Percentiles rank a stretch among this genome's conserved stretches.
Conservation (phyloP, 2,888 invertebrate species). For the Lepidocyrtoides sp. region DNA sequence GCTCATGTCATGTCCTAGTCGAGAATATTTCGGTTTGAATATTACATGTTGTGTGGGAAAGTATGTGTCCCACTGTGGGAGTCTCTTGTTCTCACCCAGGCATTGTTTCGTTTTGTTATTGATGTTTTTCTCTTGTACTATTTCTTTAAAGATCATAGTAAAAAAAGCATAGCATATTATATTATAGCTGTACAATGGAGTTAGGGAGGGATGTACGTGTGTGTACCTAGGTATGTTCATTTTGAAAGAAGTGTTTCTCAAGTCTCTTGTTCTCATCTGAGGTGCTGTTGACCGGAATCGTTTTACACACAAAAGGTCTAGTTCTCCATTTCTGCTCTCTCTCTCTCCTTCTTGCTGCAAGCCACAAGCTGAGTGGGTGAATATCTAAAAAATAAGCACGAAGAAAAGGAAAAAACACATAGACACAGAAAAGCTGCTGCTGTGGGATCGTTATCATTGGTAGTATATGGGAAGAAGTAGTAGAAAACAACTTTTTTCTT, state of each 20-base stretch:
- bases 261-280: constrained; percentile 38
- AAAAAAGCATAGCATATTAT: no score
- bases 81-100: constrained; percentile 72
- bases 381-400: neutral
- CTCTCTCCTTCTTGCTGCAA: neutral
- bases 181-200: no score
- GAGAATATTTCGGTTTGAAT: constrained; percentile 70
- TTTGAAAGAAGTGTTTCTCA: constrained; percentile 33
- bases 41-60: constrained; percentile 75
- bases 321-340: neutral
- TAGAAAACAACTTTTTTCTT: neutral
- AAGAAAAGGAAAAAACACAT: neutral
- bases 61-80: constrained; percentile 73
- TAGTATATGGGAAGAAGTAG: neutral
- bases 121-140: neutral
- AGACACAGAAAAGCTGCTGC: neutral
- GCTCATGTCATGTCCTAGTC: neutral
- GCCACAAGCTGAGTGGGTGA: constrained; percentile 10
- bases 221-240: neutral
- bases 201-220: neutral
- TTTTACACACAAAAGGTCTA: constrained; percentile 42
- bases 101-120: constrained; percentile 35
- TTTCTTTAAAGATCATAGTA: constrained; percentile 26
- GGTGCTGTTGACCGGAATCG: constrained; percentile 65
- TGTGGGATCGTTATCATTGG: neutral